Conservation (phyloP, 2,113 vertebrate species). For the Callipepla squamata region DNA sequence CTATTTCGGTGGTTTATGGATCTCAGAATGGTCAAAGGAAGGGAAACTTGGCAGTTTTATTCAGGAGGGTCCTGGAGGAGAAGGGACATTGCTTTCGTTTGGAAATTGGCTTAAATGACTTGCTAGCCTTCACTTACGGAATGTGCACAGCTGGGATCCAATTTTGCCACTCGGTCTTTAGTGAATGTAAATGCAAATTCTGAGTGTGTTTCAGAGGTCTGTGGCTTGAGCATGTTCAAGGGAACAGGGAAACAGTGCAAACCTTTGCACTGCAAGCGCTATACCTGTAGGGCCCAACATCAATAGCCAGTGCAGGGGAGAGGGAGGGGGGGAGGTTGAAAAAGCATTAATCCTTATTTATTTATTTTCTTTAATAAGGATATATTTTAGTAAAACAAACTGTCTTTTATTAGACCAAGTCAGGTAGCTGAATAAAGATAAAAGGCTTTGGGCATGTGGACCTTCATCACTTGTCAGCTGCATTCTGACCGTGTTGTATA, state of each 20-base stretch:
- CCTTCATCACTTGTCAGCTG: neutral
- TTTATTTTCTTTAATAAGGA: neutral
- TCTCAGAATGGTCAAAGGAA: neutral
- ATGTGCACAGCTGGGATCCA: neutral
- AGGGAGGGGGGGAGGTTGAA: too few relatives aligned
- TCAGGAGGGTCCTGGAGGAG: neutral
- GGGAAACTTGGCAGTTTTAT: neutral
- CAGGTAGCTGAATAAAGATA: neutral
- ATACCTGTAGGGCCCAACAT: neutral
- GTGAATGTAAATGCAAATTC: neutral
- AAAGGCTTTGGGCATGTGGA: neutral
- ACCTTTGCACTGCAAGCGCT: neutral
- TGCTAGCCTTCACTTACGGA: neutral
- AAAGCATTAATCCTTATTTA: too few relatives aligned
- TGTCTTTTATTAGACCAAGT: neutral
- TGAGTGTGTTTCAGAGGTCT: accelerated
- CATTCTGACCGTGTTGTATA: neutral
- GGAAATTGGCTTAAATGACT: neutral
- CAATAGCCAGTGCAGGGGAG: accelerated
- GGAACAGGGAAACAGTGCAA: neutral
- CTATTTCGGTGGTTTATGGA: neutral
- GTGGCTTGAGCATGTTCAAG: neutral
- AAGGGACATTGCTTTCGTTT: neutral
- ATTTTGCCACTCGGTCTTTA: neutral
- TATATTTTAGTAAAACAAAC: neutral